A percentile compares a stretch with the other conserved stretches of the same genome.
Evolutionary conservation across 2,888 invertebrate genomes (phyloP).

Genomic region (Drosophila kanekoi): DNA sequence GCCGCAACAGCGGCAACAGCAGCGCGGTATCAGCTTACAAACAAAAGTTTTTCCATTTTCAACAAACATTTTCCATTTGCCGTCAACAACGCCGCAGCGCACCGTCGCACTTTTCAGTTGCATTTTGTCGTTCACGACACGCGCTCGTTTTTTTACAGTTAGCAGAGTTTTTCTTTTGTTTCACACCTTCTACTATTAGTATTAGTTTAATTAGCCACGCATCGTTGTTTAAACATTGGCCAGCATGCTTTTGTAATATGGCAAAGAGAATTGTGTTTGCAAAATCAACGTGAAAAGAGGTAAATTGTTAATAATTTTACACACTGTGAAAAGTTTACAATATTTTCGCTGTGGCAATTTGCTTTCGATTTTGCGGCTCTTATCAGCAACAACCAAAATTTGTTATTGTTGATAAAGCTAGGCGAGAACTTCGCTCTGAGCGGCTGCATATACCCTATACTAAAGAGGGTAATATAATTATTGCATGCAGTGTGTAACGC

Average conservation of each 20-base stretch:
- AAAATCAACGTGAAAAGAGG: constrained; percentile 27
- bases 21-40: constrained; percentile 12
- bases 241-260: constrained; percentile 18
- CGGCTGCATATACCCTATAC: not conserved
- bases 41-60: constrained; percentile 52
- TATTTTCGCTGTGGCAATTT: constrained; percentile 8
- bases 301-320: constrained; percentile 18
- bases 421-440: not conserved
- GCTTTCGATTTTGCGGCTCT: constrained; percentile 44
- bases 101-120: constrained; percentile 63
- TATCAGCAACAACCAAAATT: constrained; percentile 44
- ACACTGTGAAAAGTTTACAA: constrained; percentile 9
- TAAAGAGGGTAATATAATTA: too few species aligned
- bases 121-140: constrained; percentile 72
- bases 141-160: constrained; percentile 43
- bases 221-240: constrained; percentile 6
- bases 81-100: constrained; percentile 36
- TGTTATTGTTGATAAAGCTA: constrained; percentile 52
- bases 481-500: too few species aligned
- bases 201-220: constrained; percentile 33
- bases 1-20: not conserved
- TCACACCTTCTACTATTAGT: not conserved
- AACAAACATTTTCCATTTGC: constrained; percentile 68
- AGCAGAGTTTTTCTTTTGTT: constrained; percentile 5
- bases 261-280: constrained; percentile 3